Evolutionary conservation across 2,888 invertebrate species (phyloP).

Genomic region (Cryptocheilus praepositus): DNA sequence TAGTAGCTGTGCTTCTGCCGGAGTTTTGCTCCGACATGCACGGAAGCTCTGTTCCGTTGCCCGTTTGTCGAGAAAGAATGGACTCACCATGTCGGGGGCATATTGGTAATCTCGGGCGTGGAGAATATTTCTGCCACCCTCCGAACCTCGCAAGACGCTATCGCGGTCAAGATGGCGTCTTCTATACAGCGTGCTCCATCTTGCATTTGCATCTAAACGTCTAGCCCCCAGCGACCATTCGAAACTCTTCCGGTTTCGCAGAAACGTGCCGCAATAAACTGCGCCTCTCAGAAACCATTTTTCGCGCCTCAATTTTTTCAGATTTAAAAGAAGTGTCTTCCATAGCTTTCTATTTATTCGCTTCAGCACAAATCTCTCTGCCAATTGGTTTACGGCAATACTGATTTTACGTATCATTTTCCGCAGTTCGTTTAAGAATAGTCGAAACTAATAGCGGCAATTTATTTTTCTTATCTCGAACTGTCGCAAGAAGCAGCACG

Average conservation of each 20-base stretch:
- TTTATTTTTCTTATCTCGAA: too few relatives aligned
- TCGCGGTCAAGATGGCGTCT: slow-evolving; percentile 66
- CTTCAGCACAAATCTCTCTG: too few relatives aligned
- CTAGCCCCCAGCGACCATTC: neutral
- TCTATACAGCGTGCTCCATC: slow-evolving; percentile 35
- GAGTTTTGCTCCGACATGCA: slow-evolving; percentile 44
- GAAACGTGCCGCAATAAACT: neutral
- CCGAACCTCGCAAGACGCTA: slow-evolving; percentile 49
- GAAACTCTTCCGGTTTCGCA: too few relatives aligned
- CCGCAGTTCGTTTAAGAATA: too few relatives aligned
- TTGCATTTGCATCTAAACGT: slow-evolving; percentile 66
- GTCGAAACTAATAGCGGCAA: too few relatives aligned
- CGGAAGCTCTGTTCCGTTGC: slow-evolving; percentile 34
- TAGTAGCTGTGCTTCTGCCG: neutral
- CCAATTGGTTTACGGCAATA: too few relatives aligned
- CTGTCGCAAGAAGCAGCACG: too few relatives aligned
- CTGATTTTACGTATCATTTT: too few relatives aligned
- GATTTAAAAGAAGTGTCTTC: too few relatives aligned
- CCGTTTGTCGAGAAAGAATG: slow-evolving; percentile 49
- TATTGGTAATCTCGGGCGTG: slow-evolving; percentile 66
- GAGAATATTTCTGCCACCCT: slow-evolving; percentile 60
- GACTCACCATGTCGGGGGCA: slow-evolving; percentile 53
- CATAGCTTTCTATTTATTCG: too few relatives aligned
- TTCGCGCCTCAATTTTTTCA: neutral
- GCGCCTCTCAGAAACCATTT: neutral